phyloP scores from a whole-genome alignment of 1,140 invertebrate species.

The Hycleus cichorii region DNA sequence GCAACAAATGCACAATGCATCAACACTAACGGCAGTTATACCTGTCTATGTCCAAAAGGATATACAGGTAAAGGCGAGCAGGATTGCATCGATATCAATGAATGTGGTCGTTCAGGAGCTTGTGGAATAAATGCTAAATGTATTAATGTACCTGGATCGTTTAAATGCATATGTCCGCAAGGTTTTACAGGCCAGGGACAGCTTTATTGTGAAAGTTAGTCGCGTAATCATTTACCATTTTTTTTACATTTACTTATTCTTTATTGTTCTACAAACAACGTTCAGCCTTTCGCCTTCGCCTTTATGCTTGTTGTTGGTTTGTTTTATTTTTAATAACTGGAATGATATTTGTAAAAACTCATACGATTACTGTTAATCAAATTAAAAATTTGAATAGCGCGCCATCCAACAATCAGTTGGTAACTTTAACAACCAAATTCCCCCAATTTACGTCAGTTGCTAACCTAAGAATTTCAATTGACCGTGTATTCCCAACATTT shows the following conservation, averaged over 20 bases:
- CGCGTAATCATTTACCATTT: constrained; percentile 20
- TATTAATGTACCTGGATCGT: constrained; percentile 87
- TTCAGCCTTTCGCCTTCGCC: constrained; percentile 6
- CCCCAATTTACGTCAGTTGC: too few relatives aligned
- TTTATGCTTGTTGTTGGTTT: constrained; percentile 3
- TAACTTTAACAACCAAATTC: too few relatives aligned
- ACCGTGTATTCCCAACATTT: too few relatives aligned
- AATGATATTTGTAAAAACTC: too few relatives aligned
- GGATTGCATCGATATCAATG: constrained; percentile 57
- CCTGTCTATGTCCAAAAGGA: constrained; percentile 67
- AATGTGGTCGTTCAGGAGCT: constrained; percentile 56
- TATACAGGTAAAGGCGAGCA: constrained; percentile 50
- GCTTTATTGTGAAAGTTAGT: constrained; percentile 72
- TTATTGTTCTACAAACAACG: neutral
- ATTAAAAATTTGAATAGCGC: neutral
- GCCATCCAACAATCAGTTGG: too few relatives aligned
- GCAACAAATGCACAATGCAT: constrained; percentile 63
- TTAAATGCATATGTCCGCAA: constrained; percentile 82
- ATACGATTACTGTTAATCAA: neutral
- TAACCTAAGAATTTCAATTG: too few relatives aligned
- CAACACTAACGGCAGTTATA: constrained; percentile 66
- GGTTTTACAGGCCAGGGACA: constrained; percentile 72
- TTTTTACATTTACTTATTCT: neutral
- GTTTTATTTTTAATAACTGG: neutral
- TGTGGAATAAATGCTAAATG: constrained; percentile 85